phyloP scores from a whole-genome alignment of 2,797 vertebrate genomes.

The Lagothrix lagotricha region DNA sequence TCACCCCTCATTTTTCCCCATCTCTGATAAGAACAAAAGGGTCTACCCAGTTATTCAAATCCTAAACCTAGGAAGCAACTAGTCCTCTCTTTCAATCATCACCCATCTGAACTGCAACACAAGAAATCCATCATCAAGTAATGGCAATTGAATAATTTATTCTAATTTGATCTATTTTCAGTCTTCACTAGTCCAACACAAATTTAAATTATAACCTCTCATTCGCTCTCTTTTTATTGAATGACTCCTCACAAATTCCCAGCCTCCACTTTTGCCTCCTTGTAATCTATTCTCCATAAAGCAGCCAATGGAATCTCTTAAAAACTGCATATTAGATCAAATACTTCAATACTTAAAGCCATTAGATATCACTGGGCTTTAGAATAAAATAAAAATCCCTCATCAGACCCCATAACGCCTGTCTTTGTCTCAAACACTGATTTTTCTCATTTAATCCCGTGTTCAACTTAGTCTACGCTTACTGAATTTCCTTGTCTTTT shows the following conservation, averaged over 20 bases:
- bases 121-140: neutral
- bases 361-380: neutral
- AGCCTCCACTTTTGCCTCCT: neutral
- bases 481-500: neutral
- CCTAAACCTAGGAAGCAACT: neutral
- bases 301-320: neutral
- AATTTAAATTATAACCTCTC: neutral
- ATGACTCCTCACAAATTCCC: neutral
- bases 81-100: neutral
- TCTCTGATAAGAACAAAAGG: neutral
- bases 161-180: neutral
- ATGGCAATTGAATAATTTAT: neutral
- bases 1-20: neutral
- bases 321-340: neutral
- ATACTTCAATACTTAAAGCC: neutral
- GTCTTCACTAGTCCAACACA: neutral
- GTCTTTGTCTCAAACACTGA: neutral
- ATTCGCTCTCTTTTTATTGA: neutral
- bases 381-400: neutral
- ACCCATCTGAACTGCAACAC: neutral
- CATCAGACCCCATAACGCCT: neutral
- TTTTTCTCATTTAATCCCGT: neutral
- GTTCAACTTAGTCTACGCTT: neutral
- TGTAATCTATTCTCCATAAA: neutral
- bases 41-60: neutral